Conservation (phyloP, 2,888 invertebrate genomes). For the Dolichopus griseipennis region DNA sequence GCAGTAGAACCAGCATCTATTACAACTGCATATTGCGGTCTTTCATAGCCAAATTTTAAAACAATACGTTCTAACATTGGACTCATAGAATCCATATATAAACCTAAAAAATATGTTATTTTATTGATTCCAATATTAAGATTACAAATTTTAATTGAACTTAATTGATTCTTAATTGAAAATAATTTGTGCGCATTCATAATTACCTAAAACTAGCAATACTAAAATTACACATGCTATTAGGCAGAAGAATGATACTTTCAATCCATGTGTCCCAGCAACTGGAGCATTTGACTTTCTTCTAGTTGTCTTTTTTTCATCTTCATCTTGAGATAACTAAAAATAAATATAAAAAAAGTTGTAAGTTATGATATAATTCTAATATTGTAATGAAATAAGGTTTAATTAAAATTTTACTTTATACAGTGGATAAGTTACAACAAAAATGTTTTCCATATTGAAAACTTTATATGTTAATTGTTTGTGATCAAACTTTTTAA, state of each 20-base stretch:
- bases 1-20: constrained; percentile 94
- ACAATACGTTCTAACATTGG: constrained; percentile 61
- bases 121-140: no score
- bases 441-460: background rate
- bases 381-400: no score
- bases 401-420: constrained; percentile 5
- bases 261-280: constrained; percentile 33
- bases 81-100: constrained; percentile 40
- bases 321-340: constrained; percentile 27
- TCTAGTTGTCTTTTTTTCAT: constrained; percentile 23
- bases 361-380: background rate
- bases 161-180: no score
- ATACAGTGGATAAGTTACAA: background rate
- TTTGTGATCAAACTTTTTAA: no score
- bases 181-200: no score
- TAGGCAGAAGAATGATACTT: constrained; percentile 40
- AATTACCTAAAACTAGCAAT: constrained; percentile 36
- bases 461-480: no score
- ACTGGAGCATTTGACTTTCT: constrained; percentile 29
- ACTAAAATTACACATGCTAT: constrained; percentile 36
- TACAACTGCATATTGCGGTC: constrained; percentile 70
- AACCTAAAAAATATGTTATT: constrained; percentile 25
- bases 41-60: constrained; percentile 61
- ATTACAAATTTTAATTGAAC: no score
- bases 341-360: constrained; percentile 5